Percentiles rank a stretch among this genome's conserved stretches.
Conservation (phyloP, 2,113 vertebrate genomes). For the Chloropsis cyanopogon region DNA sequence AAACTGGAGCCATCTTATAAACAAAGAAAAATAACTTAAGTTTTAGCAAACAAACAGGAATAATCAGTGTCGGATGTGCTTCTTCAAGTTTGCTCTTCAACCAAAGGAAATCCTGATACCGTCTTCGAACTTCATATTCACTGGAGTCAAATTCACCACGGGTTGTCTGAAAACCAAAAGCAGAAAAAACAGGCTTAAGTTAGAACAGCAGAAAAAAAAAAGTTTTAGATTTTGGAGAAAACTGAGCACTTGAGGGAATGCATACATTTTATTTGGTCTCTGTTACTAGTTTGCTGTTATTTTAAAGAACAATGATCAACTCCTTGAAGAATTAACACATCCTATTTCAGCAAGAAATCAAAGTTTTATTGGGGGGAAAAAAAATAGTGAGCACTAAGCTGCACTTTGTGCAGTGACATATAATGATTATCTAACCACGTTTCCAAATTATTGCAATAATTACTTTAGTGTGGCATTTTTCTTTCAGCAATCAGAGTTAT, state of each 20-base stretch:
- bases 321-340: constrained; percentile 10
- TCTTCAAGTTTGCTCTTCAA: constrained; percentile 89
- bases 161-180: constrained; percentile 81
- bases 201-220: neutral
- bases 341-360: constrained; percentile 36
- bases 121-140: constrained; percentile 90
- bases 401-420: neutral
- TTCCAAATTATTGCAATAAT: neutral
- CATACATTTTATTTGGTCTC: constrained; percentile 10
- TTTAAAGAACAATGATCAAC: neutral
- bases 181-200: neutral
- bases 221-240: constrained; percentile 19
- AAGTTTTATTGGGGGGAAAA: constrained; percentile 3
- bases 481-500: neutral
- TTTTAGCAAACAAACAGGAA: constrained; percentile 81
- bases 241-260: neutral
- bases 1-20: neutral
- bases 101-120: constrained; percentile 98
- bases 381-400: neutral
- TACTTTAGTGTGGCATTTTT: constrained; percentile 7
- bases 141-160: constrained; percentile 91
- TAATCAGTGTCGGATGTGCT: constrained; percentile 87
- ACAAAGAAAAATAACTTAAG: neutral
- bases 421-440: neutral
- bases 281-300: constrained; percentile 4